phyloP scores from a whole-genome alignment of 2,888 invertebrate species.

The Unio pictorum region DNA sequence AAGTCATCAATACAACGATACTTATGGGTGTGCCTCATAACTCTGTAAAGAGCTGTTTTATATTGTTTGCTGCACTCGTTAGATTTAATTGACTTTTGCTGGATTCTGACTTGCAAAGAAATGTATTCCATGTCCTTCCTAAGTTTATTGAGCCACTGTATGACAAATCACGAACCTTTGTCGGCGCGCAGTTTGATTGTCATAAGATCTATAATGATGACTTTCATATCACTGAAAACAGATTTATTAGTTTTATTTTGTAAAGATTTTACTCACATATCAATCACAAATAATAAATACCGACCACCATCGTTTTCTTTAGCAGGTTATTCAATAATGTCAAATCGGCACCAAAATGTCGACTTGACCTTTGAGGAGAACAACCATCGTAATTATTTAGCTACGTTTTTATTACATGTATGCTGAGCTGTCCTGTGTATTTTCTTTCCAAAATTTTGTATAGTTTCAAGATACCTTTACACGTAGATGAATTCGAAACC shows the following conservation, averaged over 20 bases:
- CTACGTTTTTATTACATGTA: not conserved
- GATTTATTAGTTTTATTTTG: slow-evolving; percentile 10
- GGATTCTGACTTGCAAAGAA: slow-evolving; percentile 5
- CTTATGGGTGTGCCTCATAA: slow-evolving; percentile 1
- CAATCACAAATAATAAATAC: slow-evolving; percentile 10
- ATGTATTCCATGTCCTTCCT: slow-evolving; percentile 4
- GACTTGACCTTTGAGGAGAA: not conserved
- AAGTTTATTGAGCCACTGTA: slow-evolving; percentile 5
- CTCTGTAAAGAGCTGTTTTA: not conserved
- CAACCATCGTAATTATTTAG: not conserved
- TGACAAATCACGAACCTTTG: slow-evolving; percentile 8
- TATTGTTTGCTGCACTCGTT: slow-evolving; percentile 6
- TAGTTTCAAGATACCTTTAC: not conserved
- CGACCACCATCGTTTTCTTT: slow-evolving; percentile 5
- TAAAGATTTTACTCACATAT: slow-evolving; percentile 11
- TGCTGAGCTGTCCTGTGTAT: not conserved
- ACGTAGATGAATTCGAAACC: not conserved
- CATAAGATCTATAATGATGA: not conserved
- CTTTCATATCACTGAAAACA: slow-evolving; percentile 6
- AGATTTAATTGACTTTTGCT: slow-evolving; percentile 3
- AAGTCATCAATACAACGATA: slow-evolving; percentile 4
- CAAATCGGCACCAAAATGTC: slow-evolving; percentile 7
- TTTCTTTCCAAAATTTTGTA: not conserved
- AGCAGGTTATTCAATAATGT: slow-evolving; percentile 9
- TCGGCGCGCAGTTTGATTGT: slow-evolving; percentile 9